These are phyloP conservation scores for Theretra japonica DNA, from an alignment of 2,888 invertebrate species.

Conservation along the genomic window DNA sequence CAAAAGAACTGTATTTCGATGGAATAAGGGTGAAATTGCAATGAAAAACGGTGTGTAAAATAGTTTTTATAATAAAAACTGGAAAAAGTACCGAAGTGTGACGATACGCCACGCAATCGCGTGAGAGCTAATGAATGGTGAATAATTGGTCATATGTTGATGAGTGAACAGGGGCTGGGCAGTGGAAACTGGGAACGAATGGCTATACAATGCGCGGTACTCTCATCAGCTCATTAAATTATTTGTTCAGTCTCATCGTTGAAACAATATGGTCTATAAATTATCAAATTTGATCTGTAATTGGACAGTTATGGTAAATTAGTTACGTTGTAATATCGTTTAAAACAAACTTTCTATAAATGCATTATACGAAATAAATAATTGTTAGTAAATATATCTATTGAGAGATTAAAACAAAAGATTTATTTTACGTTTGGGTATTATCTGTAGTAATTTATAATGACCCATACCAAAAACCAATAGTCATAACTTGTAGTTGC, in stretches of 20 bases:
- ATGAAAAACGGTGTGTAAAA: not conserved
- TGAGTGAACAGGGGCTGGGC: conserved; percentile 52
- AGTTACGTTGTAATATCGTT: not conserved
- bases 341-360: too few relatives aligned
- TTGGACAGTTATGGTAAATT: not conserved
- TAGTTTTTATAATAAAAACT: not conserved
- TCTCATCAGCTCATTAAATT: conserved; percentile 27
- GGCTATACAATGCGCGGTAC: not conserved
- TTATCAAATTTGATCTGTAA: not conserved
- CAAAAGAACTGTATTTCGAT: not conserved
- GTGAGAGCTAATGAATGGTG: conserved; percentile 73
- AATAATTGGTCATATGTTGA: conserved; percentile 67
- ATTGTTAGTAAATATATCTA: too few relatives aligned
- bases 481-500: too few relatives aligned
- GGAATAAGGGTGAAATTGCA: conserved; percentile 39
- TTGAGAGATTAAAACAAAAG: too few relatives aligned
- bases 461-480: too few relatives aligned
- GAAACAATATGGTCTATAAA: not conserved
- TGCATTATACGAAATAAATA: too few relatives aligned
- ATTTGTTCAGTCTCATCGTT: not conserved
- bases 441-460: too few relatives aligned
- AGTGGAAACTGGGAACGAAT: conserved; percentile 52
- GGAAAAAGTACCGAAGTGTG: conserved; percentile 60
- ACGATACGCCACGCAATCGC: conserved; percentile 72
- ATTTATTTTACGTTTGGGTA: too few relatives aligned